Conservation (phyloP, 2,797 vertebrate species). For the Urocyon cinereoargenteus region DNA sequence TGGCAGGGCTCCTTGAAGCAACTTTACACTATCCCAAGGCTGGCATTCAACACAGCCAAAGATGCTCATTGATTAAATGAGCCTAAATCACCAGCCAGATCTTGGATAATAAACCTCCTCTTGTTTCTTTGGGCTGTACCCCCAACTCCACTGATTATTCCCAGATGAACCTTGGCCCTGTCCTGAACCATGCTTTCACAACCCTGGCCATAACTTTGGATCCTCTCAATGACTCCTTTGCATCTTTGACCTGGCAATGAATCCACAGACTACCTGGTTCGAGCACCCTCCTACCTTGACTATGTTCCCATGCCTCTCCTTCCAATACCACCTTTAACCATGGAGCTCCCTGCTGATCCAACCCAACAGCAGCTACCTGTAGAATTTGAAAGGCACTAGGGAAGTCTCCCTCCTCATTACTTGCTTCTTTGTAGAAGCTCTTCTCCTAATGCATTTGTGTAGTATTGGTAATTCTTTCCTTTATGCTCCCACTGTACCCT, state of each 20-base stretch:
- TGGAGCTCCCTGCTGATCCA: not conserved
- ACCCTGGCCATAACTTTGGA: not conserved
- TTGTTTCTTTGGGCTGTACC: not conserved
- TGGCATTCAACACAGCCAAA: not conserved
- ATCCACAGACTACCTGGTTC: not conserved
- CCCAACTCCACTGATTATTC: not conserved
- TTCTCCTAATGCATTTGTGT: not conserved
- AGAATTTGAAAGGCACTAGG: not conserved
- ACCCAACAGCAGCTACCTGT: not conserved
- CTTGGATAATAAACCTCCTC: not conserved
- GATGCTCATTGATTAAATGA: not conserved
- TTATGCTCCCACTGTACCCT: not conserved
- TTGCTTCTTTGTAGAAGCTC: not conserved
- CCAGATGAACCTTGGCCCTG: not conserved
- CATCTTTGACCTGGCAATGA: not conserved
- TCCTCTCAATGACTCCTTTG: not conserved
- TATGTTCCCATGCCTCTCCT: not conserved
- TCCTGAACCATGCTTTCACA: not conserved
- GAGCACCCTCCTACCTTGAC: not conserved
- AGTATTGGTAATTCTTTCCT: not conserved
- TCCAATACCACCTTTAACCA: not conserved
- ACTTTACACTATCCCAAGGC: not conserved
- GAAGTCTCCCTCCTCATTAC: not conserved
- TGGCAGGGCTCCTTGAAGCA: constrained; percentile 66
- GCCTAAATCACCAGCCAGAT: not conserved